Percentiles rank a stretch among this genome's conserved stretches.
phyloP scores from a whole-genome alignment of 2,797 vertebrate species.

The Uromys caudimaculatus region DNA sequence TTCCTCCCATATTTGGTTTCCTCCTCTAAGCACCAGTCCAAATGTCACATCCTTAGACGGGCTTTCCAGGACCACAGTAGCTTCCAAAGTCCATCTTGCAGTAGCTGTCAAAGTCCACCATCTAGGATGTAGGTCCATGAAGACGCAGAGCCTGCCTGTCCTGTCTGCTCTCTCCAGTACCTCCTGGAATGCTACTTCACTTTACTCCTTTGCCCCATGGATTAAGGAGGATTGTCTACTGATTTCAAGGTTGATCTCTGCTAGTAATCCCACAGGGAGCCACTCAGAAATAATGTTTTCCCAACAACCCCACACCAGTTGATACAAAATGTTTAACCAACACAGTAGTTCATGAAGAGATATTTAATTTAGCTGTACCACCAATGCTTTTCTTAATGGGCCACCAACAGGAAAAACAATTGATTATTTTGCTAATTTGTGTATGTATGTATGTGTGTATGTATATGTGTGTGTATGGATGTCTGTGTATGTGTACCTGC shows the following conservation, averaged over 20 bases:
- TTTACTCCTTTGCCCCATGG: neutral
- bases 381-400: slow-evolving; percentile 5
- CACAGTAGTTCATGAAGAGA: neutral
- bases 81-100: neutral
- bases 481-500: neutral
- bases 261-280: neutral
- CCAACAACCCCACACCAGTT: neutral
- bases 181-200: neutral
- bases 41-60: neutral
- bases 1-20: neutral
- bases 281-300: neutral
- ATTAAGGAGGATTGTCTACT: neutral
- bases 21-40: neutral
- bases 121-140: neutral
- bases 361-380: slow-evolving; percentile 27
- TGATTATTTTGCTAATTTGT: slow-evolving; percentile 8
- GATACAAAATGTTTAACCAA: neutral
- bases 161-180: neutral
- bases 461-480: neutral
- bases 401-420: neutral
- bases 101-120: neutral
- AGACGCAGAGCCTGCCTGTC: neutral
- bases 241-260: neutral
- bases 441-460: neutral
- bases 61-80: neutral